Percentiles rank a stretch among this genome's conserved stretches.
Evolutionary conservation across 2,797 vertebrate genomes (phyloP).

Genomic region (Eremophila alpestris): DNA sequence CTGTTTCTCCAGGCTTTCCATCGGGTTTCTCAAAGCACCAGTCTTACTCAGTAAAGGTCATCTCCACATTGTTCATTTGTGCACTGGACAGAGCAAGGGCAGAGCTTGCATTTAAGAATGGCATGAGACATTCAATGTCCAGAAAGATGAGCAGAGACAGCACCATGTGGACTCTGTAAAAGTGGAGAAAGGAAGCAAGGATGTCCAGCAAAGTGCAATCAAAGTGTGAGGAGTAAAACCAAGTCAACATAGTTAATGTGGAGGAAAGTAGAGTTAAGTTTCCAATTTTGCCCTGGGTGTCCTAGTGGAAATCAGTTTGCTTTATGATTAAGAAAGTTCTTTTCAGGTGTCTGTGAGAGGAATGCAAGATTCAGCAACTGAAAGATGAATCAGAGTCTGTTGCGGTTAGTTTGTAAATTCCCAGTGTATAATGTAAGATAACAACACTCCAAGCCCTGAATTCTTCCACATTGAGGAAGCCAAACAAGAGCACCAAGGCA

Average conservation of each 20-base stretch:
- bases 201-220: background rate
- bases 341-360: constrained; percentile 65
- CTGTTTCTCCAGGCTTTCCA: background rate
- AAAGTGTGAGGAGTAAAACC: constrained; percentile 18
- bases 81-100: background rate
- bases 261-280: constrained; percentile 29
- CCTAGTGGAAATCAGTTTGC: background rate
- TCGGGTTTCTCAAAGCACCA: background rate
- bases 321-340: constrained; percentile 46
- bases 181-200: background rate
- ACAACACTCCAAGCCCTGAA: background rate
- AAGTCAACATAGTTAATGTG: background rate
- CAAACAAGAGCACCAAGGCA: background rate
- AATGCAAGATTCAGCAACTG: constrained; percentile 45
- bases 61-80: background rate
- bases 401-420: constrained; percentile 69
- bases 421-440: background rate
- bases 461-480: background rate
- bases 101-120: background rate
- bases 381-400: constrained; percentile 66
- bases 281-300: background rate
- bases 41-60: background rate
- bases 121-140: too few relatives aligned
- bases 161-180: background rate
- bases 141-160: background rate